Base-by-base conservation (phyloP, 2,888 invertebrate genomes). In the Xanthorhoe designata region DNA sequence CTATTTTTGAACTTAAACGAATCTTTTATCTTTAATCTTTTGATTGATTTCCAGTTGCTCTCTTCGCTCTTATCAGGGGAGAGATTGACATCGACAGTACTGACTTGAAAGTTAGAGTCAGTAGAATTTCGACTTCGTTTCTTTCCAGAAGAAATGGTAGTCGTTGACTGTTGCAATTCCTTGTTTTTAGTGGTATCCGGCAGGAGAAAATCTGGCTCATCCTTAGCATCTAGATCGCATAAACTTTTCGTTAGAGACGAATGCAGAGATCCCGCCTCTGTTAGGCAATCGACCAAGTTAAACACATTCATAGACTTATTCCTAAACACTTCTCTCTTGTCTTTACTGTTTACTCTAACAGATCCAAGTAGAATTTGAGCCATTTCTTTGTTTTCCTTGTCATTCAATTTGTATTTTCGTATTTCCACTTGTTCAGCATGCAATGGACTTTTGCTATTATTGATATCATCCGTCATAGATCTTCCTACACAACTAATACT, bases 1-100 rank as follows among this genome's bases (percentile, higher is more conserved):
- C 91, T 85, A 68, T 89, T 94, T 75, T 94, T 94, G 73, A 94
- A 94, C 73, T 93, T 92, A 76, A 94, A 94, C 0, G 94, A 94
- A 75, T 94, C 94, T 74, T 94, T 94, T 66, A 94, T 93, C 81
- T 94, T 94, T 54, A 94, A 78, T 71, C 92, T 85, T 79, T 94
- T 94, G 29, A 94, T 94, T 1, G 94, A 92, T 75, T 93, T 94
- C 94, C 94, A 94, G 73, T 92, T 86, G 61, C 90, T 91, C 35
- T 94, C 93, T 75, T 93, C 94, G 42, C 88, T 84, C 79, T 93
- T 93, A 67, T 92, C 92, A 2, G 91, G 90, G 6, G 91, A 92
- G 42, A 85, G 76, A 75, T 89, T 88, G 8, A 85, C 85, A 70
- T 91, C 90, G 29, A 90, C 78, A n/a, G 82, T 74, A 72, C 89